Conservation (phyloP, 1,140 invertebrate species). For the Limonius californicus region DNA sequence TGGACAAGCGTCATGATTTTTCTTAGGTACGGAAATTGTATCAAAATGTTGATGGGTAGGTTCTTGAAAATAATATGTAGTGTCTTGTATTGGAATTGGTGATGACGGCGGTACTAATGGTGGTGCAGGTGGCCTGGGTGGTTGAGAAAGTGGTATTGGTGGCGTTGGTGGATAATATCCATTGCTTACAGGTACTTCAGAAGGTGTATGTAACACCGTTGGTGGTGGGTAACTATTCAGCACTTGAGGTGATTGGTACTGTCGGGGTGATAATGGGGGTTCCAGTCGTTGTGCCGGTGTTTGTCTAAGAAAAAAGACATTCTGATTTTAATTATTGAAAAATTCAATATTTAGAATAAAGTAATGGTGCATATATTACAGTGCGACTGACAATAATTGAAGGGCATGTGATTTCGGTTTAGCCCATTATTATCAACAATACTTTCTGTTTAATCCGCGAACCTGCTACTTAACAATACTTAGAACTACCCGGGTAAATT, state of each 20-base stretch:
- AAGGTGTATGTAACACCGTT: too few species aligned
- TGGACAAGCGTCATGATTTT: conserved; percentile 15
- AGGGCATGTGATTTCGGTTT: too few species aligned
- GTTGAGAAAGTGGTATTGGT: background rate
- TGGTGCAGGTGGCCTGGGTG: background rate
- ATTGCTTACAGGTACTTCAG: too few species aligned
- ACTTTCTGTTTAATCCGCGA: too few species aligned
- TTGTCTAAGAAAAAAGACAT: background rate
- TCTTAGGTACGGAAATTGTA: background rate
- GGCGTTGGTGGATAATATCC: background rate
- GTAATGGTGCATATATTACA: too few species aligned
- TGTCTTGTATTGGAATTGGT: background rate
- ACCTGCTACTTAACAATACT: too few species aligned
- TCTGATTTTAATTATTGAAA: too few species aligned
- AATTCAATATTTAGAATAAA: too few species aligned
- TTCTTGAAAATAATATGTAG: background rate
- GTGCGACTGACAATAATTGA: too few species aligned
- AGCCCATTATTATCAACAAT: too few species aligned
- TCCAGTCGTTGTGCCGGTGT: background rate
- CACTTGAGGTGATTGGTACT: background rate
- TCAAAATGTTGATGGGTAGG: background rate
- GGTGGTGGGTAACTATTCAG: background rate
- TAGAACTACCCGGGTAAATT: too few species aligned
- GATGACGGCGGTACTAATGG: background rate
- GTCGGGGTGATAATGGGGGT: background rate